Evolutionary conservation across 2,797 vertebrate genomes (phyloP).

Genomic region (Pangasius sanitwongsei): DNA sequence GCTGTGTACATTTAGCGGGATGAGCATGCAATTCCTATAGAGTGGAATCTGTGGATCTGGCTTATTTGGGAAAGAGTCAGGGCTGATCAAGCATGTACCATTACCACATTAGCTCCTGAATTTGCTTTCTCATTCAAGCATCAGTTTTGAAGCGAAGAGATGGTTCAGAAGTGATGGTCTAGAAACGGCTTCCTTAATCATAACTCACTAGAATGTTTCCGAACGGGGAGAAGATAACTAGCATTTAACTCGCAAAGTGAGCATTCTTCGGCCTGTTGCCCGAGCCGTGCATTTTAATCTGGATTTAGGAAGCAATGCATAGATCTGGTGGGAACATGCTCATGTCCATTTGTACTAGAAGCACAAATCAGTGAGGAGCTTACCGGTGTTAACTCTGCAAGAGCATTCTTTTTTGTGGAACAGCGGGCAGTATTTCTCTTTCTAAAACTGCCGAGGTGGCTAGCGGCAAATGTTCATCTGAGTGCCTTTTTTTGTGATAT

Average conservation of each 20-base stretch:
- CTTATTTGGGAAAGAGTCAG: constrained; percentile 44
- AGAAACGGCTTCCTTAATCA: background rate
- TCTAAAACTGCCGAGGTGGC: constrained; percentile 30
- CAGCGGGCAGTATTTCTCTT: constrained; percentile 38
- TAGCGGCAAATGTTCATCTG: constrained; percentile 37
- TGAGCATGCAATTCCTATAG: constrained; percentile 3
- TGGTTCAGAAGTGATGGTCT: background rate
- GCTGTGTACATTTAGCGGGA: background rate
- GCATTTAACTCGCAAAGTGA: background rate
- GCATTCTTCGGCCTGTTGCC: background rate
- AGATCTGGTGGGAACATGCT: constrained; percentile 44
- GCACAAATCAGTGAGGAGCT: constrained; percentile 46
- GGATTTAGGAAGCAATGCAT: constrained; percentile 63
- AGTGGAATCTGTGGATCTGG: constrained; percentile 17
- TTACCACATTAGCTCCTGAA: constrained; percentile 44
- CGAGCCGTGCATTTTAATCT: constrained; percentile 65
- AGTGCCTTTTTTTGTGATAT: constrained; percentile 47
- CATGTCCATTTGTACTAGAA: constrained; percentile 36
- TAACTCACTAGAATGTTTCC: background rate
- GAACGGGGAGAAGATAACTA: background rate
- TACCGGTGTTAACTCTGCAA: constrained; percentile 34
- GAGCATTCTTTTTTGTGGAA: background rate
- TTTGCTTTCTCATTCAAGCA: constrained; percentile 21
- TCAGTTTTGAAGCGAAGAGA: constrained; percentile 24
- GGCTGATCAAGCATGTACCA: constrained; percentile 46